Base-by-base conservation (phyloP, 2,113 vertebrate species). In the Abramis brama region DNA sequence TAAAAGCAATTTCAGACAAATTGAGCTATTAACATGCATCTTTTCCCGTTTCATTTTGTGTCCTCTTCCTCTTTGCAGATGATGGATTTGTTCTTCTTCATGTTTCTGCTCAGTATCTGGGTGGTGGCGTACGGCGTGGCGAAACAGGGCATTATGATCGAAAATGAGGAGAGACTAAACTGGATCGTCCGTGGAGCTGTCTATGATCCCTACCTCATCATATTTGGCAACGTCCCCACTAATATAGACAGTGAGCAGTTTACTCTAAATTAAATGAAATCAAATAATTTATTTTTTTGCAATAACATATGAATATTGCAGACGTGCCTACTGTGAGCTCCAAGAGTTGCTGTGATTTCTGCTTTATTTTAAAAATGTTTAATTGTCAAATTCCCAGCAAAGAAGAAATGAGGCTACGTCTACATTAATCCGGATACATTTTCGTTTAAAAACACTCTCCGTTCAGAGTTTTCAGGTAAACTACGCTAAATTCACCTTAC, bases 81-180 rank as follows among this genome's bases (percentile, higher is more conserved):
- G 95, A 97, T 94, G 94, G 98, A 99, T 6, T 91, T 99, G 94
- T 99, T 99, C 95, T 98, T 99, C 94, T 99, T 99, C 92, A 96
- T 99, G 93, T 99, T 99, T 93, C 93, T 99, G 86, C 89, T 99
- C 91, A 97, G 96, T 5, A 97, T 99, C 90, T 99, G 97, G 97
- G 97, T 99, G 11, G 95, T 99, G 88, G 98, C 98, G 27, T 99
- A 97, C 0, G 98, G 98, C 0, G 98, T 99, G 62, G 97, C 98
- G 91, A 98, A 96, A 90, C 98, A 99, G 89, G 96, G 96, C 75
- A 99, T 99, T 89, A 95, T 99, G 86, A 98, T 99, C 85, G 93
- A 99, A 90, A 99, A 99, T 0, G 98, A 99, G 91, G 84, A 93
- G 0, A 95, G 97, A 0, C 92, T 97, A 89, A 94, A 97, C 80